Base-by-base conservation (phyloP, 2,888 invertebrate species). In the Xestobium rufovillosum region DNA sequence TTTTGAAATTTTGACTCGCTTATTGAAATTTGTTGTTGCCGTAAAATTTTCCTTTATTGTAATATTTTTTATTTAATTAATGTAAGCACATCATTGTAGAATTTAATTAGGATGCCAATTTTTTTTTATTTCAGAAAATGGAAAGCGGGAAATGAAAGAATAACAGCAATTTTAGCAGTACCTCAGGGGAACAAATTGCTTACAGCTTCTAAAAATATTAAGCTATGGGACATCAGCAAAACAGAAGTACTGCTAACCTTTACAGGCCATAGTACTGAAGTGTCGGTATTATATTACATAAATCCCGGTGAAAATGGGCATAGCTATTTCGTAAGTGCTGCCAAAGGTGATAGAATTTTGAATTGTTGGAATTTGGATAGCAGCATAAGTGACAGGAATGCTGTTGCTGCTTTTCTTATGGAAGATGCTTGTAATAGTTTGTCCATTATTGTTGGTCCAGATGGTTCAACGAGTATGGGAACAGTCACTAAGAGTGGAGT, bases 401-500 rank as follows among this genome's bases (percentile, higher is more conserved):
- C 73, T 1, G 67, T 56, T 52, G 79, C 70, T 56, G 78, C 72
- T 56, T 76, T 75, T 41, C 69, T 80, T 1, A 70, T 83, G 61
- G 84, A 84, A 55, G 84, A 86, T 50, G 73, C 80, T 12, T 77
- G 80, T 1, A 51, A 66, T 31, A 67, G 66, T 36, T 47, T 78
- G 13, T 73, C 77, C 0, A 63, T 71, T 1, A 56, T 72, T 42
- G 56, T 68, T 12, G 61, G 63, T 3, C 68, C 69, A 6, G 72
- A 73, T 3, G 72, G 72, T 0, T 52, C 63, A 6, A 69, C 69
- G 0, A 67, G 66, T 47, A 55, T 66, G 61, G 61, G 73, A 46
- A 60, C 67, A 59, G 72, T 78, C 0, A 86, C 87, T 0, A 73
- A 80, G 48, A 83, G 79, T 54, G 92, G 92, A 1, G 77, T 80